Base-by-base conservation (phyloP, 2,888 invertebrate species). In the Julus scanicus region DNA sequence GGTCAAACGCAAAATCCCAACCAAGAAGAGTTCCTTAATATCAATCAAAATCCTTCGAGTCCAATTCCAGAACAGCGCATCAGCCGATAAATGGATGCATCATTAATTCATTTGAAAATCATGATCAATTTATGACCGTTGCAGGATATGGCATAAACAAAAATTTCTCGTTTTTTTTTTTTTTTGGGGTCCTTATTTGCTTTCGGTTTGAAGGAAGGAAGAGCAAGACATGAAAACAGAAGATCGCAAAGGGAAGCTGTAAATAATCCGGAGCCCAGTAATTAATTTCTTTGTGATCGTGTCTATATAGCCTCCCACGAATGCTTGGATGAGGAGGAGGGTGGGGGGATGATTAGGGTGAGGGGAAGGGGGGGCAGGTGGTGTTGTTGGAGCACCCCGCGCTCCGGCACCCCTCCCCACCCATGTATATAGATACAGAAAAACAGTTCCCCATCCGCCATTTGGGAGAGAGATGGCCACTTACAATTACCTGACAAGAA, bases 401-500 rank as follows among this genome's bases (percentile, higher is more conserved):
- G 13, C 80, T 17, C 37, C 80, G 3, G 17, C 20, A 39, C 39
- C 84, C 39, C 83, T 6, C 83, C 8, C 8, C 83, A 83, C 83
- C 84, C 37, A 39, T 13, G 63, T 63, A 15, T 63, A 63, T 63
- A 63, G 63, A 63, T 63, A 84, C 39, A 40, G 84, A 84, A 44
- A 84, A 84, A 84, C 37, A 63, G 63, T 63, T 63, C 63, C 40
- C 84, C 39, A 84, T 39, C 84, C 84, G 44, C 39, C 84, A 84
- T 39, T 84, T 84, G 84, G 44, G 84, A 84, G 84, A 84, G 44
- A 84, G 53, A 53, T 53, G 86, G 53, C 49, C 86, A 86, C 86
- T 86, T 86, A 53, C 86, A 86, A 86, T 86, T 86, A 86, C 86
- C 86, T 86, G 86, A 86, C 86, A 86, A 86, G 86, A 86, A 86